Conservation (phyloP, 2,113 vertebrate species). For the Gavia stellata region DNA sequence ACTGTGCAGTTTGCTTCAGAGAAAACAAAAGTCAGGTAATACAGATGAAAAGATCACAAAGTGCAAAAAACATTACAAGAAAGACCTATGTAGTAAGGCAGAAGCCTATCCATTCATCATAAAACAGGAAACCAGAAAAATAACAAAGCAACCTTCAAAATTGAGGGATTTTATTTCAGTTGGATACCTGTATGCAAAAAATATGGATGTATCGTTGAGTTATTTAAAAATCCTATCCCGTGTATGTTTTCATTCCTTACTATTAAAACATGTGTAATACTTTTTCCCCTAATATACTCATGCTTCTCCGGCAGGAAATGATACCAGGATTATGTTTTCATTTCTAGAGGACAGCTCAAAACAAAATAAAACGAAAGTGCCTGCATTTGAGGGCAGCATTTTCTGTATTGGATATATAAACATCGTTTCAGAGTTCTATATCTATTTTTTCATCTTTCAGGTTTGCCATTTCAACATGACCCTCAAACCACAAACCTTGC, state of each 20-base stretch:
- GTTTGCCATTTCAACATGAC: not conserved
- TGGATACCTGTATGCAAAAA: not conserved
- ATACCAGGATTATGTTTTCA: not conserved
- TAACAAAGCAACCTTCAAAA: not conserved
- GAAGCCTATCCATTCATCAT: not conserved
- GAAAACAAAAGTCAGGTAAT: not conserved
- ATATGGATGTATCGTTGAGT: not conserved
- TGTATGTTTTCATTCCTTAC: not conserved
- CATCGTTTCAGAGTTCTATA: not conserved
- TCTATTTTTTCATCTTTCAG: not conserved
- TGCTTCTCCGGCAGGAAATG: not conserved
- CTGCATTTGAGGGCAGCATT: not conserved
- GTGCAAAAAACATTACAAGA: not conserved
- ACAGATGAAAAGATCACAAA: not conserved
- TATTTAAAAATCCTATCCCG: not conserved
- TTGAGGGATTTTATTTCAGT: not conserved
- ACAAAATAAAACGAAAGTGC: not conserved
- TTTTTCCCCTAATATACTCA: not conserved
- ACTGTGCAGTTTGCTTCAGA: not conserved
- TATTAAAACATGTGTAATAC: not conserved
- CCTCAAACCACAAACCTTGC: not conserved
- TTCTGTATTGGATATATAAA: not conserved
- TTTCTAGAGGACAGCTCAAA: not conserved
- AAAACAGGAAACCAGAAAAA: not conserved
- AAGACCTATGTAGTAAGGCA: not conserved